These are phyloP conservation scores for Auanema freiburgensis DNA, from an alignment of 2,888 invertebrate species.

Conservation along the genomic window DNA sequence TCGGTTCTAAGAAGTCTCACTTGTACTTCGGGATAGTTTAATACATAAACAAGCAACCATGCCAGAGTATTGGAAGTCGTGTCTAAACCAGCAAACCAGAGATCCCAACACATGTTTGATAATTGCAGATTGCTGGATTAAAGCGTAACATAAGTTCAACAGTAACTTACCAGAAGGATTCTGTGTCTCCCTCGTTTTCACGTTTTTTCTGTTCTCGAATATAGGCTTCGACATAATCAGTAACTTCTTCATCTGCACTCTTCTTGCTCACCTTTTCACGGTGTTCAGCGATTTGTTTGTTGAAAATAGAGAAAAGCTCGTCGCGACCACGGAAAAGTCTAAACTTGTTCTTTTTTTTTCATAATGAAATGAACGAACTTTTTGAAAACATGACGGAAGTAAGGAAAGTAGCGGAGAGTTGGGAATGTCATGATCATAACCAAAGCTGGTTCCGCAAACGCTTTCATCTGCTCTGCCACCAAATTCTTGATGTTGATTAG, in stretches of 20 bases:
- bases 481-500: constrained; percentile 22
- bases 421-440: constrained; percentile 21
- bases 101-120: constrained; percentile 36
- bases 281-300: no score
- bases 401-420: constrained; percentile 12
- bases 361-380: no score
- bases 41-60: constrained; percentile 28
- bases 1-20: no score
- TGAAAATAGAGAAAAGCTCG: no score
- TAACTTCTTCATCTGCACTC: no score
- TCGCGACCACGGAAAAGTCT: no score
- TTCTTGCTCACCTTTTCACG: no score
- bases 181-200: constrained; percentile 24
- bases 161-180: constrained; percentile 30
- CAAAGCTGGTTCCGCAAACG: constrained; percentile 5
- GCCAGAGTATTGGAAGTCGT: constrained; percentile 43
- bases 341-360: no score
- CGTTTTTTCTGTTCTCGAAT: constrained; percentile 31
- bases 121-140: no score
- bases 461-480: constrained; percentile 20
- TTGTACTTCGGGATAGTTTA: constrained; percentile 28
- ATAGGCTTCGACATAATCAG: constrained; percentile 34
- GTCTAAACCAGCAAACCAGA: constrained; percentile 48
- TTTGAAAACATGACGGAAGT: constrained; percentile 7
- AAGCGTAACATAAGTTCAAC: no score